These are phyloP conservation scores for Sinocyclocheilus anophthalmus DNA, from an alignment of 2,113 vertebrate genomes.

Conservation along the genomic window DNA sequence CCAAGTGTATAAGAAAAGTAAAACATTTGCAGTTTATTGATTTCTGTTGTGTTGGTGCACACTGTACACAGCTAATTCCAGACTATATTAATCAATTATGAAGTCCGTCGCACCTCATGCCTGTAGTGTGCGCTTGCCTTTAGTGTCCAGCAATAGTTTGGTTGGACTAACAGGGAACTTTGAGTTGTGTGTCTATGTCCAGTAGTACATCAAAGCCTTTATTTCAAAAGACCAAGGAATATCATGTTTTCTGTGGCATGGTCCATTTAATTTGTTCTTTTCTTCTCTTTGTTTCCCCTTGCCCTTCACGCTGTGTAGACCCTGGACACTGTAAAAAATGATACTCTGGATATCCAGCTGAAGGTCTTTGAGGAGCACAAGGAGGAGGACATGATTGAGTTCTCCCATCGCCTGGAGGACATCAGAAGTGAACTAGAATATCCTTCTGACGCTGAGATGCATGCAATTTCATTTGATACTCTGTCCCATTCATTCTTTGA, in stretches of 20 bases:
- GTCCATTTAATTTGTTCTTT: neutral
- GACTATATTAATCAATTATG: neutral
- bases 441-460: conserved; percentile 77
- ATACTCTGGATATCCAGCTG: conserved; percentile 95
- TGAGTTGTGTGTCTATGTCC: neutral
- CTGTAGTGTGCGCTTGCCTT: neutral
- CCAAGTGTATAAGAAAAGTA: neutral
- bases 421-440: conserved; percentile 94
- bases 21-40: neutral
- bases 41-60: neutral
- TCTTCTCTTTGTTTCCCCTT: conserved; percentile 23
- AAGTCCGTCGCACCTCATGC: neutral
- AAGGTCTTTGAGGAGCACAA: conserved; percentile 97
- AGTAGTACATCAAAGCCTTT: neutral
- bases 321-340: conserved; percentile 81
- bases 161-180: neutral
- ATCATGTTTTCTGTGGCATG: neutral
- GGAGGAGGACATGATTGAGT: conserved; percentile 95
- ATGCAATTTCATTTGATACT: conserved; percentile 12
- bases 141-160: neutral
- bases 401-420: conserved; percentile 92
- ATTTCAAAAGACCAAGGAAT: neutral
- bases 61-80: neutral
- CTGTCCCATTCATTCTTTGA: conserved; percentile 18
- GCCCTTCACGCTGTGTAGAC: conserved; percentile 57